These are phyloP conservation scores for Leptinotarsa peninsularis DNA, from an alignment of 2,888 invertebrate species.

Conservation along the genomic window DNA sequence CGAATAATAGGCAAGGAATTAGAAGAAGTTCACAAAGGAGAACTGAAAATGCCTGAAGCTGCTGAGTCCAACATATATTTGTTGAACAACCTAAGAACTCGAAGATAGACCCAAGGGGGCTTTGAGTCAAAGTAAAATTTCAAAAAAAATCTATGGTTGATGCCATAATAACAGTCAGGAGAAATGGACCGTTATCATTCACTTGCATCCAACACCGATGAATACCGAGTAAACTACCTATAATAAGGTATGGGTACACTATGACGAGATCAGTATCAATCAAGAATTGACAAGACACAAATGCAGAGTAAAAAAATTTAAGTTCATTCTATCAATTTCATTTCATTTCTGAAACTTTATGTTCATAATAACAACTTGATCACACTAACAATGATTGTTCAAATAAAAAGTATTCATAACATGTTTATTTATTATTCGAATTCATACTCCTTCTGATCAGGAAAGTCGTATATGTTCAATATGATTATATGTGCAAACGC, in stretches of 20 bases:
- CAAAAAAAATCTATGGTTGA: background rate
- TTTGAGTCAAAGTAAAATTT: background rate
- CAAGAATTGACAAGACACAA: background rate
- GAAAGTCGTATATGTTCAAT: background rate
- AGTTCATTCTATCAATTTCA: background rate
- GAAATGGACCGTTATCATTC: background rate
- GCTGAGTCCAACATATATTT: background rate
- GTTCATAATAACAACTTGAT: background rate
- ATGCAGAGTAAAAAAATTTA: background rate
- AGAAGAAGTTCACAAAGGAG: background rate
- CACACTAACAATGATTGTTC: background rate
- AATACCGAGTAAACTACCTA: background rate
- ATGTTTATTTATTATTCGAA: background rate
- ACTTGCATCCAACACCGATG: background rate
- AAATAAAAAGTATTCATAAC: background rate
- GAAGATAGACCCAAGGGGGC: background rate
- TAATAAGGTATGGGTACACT: background rate
- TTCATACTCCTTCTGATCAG: background rate
- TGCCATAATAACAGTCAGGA: background rate
- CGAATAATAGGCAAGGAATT: background rate
- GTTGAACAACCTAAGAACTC: background rate
- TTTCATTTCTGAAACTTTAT: background rate
- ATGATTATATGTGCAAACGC: background rate
- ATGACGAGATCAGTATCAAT: background rate
- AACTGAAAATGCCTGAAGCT: background rate